A percentile compares a stretch with the other conserved stretches of the same genome.
Evolutionary conservation across 1,140 invertebrate species (phyloP).

Genomic region (Drosophila asahinai): DNA sequence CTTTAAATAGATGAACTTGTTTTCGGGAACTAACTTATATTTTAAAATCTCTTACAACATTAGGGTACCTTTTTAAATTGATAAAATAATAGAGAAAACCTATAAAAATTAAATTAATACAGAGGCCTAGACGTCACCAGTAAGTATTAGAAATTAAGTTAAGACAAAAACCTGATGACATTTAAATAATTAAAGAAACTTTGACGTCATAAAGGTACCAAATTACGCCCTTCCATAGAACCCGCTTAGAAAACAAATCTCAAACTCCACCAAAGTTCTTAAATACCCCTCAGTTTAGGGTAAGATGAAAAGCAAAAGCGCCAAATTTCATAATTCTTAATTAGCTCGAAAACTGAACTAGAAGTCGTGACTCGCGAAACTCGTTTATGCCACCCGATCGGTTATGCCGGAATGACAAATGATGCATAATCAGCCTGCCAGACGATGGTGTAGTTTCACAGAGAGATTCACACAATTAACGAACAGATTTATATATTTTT

Average conservation of each 20-base stretch:
- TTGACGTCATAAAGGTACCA: not conserved
- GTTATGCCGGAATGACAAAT: constrained; percentile 58
- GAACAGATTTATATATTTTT: constrained; percentile 54
- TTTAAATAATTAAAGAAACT: not conserved
- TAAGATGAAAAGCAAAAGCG: constrained; percentile 51
- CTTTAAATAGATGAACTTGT: constrained; percentile 10
- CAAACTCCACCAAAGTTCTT: not conserved
- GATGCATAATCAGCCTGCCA: constrained; percentile 58
- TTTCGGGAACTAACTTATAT: not conserved
- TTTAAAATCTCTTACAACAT: not conserved
- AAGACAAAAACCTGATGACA: not conserved
- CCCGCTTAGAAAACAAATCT: not conserved
- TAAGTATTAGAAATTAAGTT: not conserved
- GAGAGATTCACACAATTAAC: constrained; percentile 60
- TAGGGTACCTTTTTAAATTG: not conserved
- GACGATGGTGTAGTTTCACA: constrained; percentile 43
- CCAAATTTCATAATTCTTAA: constrained; percentile 60
- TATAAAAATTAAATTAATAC: not conserved
- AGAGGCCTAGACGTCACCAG: not conserved
- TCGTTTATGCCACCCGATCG: constrained; percentile 41
- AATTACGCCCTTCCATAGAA: not conserved
- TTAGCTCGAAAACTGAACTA: constrained; percentile 58
- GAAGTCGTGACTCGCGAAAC: constrained; percentile 54
- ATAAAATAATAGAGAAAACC: no score
- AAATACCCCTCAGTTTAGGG: constrained; percentile 26